Evolutionary conservation across 2,113 vertebrate species (phyloP).

Genomic region (Malurus alboscapulatus): DNA sequence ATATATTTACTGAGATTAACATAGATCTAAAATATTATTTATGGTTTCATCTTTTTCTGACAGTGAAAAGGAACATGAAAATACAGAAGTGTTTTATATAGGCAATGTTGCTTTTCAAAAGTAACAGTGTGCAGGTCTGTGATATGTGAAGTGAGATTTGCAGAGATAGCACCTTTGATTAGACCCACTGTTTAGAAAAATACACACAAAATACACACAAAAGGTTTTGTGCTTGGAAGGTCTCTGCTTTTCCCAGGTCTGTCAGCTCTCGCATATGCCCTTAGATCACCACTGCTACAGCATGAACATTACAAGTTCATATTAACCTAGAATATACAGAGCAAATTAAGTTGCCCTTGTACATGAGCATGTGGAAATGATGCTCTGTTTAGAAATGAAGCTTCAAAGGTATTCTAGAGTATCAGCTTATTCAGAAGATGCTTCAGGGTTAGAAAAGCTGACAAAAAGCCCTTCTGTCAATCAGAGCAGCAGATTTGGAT

Average conservation of each 20-base stretch:
- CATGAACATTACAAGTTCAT: neutral
- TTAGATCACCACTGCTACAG: neutral
- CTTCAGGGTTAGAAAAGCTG: neutral
- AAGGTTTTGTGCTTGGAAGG: neutral
- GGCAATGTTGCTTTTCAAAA: neutral
- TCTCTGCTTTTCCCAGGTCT: neutral
- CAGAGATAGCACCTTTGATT: neutral
- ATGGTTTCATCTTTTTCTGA: slow-evolving; percentile 12
- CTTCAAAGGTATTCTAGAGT: neutral
- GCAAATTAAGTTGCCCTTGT: neutral
- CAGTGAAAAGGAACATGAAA: neutral
- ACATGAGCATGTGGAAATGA: neutral
- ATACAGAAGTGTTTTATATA: neutral
- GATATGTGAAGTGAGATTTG: neutral
- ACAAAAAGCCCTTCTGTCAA: neutral
- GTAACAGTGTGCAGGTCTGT: neutral
- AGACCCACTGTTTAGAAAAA: neutral
- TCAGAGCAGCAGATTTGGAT: neutral
- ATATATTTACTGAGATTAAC: slow-evolving; percentile 6
- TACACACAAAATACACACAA: neutral
- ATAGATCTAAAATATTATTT: slow-evolving; percentile 24
- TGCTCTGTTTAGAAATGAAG: neutral
- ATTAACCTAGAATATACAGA: neutral
- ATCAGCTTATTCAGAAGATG: neutral
- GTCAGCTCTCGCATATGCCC: neutral